Conservation (phyloP, 1,140 invertebrate genomes). For the Mycetomoellerius zeteki region DNA sequence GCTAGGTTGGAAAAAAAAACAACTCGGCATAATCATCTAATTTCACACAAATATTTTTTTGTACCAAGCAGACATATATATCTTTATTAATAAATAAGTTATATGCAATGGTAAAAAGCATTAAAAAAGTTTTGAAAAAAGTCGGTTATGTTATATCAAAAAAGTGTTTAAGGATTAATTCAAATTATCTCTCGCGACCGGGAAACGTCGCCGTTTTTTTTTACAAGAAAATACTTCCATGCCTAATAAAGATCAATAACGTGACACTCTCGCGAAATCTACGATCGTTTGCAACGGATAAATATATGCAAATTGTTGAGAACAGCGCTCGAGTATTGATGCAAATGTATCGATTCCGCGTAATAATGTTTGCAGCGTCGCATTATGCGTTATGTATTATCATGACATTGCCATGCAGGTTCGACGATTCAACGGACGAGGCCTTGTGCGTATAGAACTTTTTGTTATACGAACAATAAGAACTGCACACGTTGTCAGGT, state of each 20-base stretch:
- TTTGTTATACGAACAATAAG: conserved; percentile 17
- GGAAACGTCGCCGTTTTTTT: neutral
- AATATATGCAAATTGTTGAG: conserved; percentile 4
- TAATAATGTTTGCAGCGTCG: neutral
- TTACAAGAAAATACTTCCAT: neutral
- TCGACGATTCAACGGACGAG: conserved; percentile 13
- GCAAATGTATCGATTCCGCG: conserved; percentile 13
- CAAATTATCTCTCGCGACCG: neutral
- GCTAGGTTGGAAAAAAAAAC: too few relatives aligned
- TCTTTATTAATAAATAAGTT: too few relatives aligned
- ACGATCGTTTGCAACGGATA: neutral
- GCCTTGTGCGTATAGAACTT: conserved; percentile 26
- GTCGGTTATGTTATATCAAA: too few relatives aligned
- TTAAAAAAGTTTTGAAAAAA: too few relatives aligned
- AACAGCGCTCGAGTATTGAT: neutral
- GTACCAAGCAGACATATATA: too few relatives aligned
- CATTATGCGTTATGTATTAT: neutral
- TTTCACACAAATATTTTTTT: too few relatives aligned
- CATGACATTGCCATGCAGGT: neutral
- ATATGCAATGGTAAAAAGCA: too few relatives aligned
- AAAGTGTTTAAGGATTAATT: neutral
- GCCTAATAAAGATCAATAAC: neutral
- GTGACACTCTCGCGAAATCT: neutral
- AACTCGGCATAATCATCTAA: too few relatives aligned
- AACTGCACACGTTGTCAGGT: conserved; percentile 45